These are phyloP conservation scores for Drosophila dunni DNA, from an alignment of 1,140 invertebrate genomes.

Conservation along the genomic window DNA sequence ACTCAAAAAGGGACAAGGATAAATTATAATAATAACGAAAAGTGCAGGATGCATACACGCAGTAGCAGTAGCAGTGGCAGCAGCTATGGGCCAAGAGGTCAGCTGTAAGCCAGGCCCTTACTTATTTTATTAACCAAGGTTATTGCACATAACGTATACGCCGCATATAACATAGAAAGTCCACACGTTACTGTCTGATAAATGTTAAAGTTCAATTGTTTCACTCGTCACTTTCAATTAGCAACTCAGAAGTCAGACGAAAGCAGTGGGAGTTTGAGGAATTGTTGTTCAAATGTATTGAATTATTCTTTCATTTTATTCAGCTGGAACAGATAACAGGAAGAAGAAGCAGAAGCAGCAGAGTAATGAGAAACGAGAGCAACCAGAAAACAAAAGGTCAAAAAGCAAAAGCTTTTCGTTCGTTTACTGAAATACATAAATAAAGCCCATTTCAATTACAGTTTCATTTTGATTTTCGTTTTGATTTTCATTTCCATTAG, in stretches of 20 bases:
- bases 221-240: constrained; percentile 69
- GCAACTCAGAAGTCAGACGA: constrained; percentile 37
- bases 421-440: constrained; percentile 11
- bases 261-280: background rate
- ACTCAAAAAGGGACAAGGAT: constrained; percentile 67
- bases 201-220: constrained; percentile 70
- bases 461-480: constrained; percentile 6
- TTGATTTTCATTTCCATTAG: constrained; percentile 17
- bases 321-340: constrained; percentile 2
- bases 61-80: background rate
- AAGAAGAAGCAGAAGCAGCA: constrained; percentile 7
- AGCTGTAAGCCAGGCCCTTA: background rate
- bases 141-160: constrained; percentile 72
- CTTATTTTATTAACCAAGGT: constrained; percentile 57
- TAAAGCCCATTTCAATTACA: background rate
- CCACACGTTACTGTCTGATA: constrained; percentile 24
- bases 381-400: constrained; percentile 56
- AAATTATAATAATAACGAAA: constrained; percentile 68
- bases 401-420: constrained; percentile 34
- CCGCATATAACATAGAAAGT: constrained; percentile 30
- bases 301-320: constrained; percentile 39
- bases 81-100: constrained; percentile 24
- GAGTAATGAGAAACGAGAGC: background rate
- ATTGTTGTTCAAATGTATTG: background rate
- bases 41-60: constrained; percentile 20